phyloP scores from a whole-genome alignment of 2,888 invertebrate species.

The Cheilosia urbana region DNA sequence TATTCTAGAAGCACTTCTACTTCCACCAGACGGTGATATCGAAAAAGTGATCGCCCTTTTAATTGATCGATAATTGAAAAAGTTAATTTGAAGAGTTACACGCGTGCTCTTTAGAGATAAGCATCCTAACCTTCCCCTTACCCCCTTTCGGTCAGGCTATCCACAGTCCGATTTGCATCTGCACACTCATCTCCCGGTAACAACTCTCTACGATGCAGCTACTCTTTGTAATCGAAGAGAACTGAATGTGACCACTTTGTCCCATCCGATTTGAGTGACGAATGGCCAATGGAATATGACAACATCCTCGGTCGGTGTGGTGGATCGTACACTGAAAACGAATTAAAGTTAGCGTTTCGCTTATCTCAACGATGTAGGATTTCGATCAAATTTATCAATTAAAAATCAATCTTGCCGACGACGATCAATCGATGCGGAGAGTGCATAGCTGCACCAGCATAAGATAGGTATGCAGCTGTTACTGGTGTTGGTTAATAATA shows the following conservation, averaged over 20 bases:
- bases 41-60: conserved; percentile 69
- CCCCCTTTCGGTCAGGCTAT: not conserved
- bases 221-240: conserved; percentile 29
- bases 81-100: conserved; percentile 77
- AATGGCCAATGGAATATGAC: conserved; percentile 67
- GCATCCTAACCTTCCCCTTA: conserved; percentile 1
- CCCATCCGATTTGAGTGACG: conserved; percentile 63
- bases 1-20: not conserved
- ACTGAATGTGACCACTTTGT: conserved; percentile 51
- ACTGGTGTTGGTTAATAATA: conserved; percentile 38
- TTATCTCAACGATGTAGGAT: conserved; percentile 68
- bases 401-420: conserved; percentile 72
- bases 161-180: conserved; percentile 3
- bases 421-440: conserved; percentile 51
- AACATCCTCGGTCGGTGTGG: conserved; percentile 2
- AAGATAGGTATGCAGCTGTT: not conserved
- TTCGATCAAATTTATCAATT: conserved; percentile 74
- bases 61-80: conserved; percentile 78
- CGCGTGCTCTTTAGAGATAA: conserved; percentile 76
- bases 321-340: conserved; percentile 57
- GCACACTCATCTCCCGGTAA: not conserved
- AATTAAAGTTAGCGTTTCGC: conserved; percentile 70
- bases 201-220: conserved; percentile 18
- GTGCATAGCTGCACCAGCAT: conserved; percentile 8
- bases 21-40: conserved; percentile 48